phyloP scores from a whole-genome alignment of 2,888 invertebrate genomes.

The Frankliniella intonsa region DNA sequence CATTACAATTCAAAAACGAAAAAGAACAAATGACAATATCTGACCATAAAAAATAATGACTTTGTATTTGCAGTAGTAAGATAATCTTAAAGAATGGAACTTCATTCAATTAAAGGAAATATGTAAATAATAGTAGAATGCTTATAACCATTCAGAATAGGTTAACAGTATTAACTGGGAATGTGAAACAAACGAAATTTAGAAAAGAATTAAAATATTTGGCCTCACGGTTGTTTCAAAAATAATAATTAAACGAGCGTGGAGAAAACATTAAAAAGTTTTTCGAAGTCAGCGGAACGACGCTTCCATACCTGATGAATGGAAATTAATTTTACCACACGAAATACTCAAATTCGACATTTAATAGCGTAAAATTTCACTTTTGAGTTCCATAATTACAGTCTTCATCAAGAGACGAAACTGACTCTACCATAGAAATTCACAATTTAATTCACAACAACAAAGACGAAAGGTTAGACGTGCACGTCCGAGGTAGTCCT shows the following conservation, averaged over 20 bases:
- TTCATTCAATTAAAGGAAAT: too few relatives aligned
- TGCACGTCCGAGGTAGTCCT: slow-evolving; percentile 8
- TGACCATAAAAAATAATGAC: not conserved
- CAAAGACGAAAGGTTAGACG: slow-evolving; percentile 15
- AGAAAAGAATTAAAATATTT: not conserved
- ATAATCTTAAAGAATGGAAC: too few relatives aligned
- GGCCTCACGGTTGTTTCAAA: not conserved
- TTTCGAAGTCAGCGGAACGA: not conserved
- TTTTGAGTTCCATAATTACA: too few relatives aligned
- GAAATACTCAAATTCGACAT: not conserved
- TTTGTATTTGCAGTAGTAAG: too few relatives aligned
- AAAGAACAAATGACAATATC: not conserved
- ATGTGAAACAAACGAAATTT: too few relatives aligned
- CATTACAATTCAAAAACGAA: not conserved
- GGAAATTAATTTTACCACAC: not conserved
- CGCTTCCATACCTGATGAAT: slow-evolving; percentile 7
- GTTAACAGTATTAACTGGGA: not conserved
- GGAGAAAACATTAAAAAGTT: not conserved
- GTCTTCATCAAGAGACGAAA: too few relatives aligned
- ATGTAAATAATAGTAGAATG: too few relatives aligned
- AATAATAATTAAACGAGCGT: not conserved
- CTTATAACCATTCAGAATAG: not conserved
- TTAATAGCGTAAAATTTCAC: too few relatives aligned
- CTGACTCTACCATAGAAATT: too few relatives aligned
- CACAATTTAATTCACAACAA: not conserved